These are phyloP conservation scores for Sinodicranocentrus sp. DNA, from an alignment of 2,888 invertebrate genomes.

Conservation along the genomic window DNA sequence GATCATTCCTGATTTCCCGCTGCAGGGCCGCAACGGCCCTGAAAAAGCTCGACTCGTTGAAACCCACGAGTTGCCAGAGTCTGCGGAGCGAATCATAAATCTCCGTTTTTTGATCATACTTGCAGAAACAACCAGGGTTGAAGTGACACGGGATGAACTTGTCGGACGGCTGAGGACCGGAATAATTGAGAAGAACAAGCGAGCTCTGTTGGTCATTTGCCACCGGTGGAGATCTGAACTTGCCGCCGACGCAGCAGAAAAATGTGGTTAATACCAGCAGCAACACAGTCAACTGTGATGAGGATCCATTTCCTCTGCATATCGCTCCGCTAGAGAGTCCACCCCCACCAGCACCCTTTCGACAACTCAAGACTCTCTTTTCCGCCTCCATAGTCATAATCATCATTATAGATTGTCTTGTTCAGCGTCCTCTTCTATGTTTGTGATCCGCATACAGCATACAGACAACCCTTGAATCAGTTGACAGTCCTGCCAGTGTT, in stretches of 20 bases:
- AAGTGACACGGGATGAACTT: slow-evolving; percentile 75
- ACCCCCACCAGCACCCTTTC: not conserved
- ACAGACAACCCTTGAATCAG: no score
- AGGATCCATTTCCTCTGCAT: not conserved
- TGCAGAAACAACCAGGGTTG: slow-evolving; percentile 75
- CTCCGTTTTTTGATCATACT: slow-evolving; percentile 76
- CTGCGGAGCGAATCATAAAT: slow-evolving; percentile 73
- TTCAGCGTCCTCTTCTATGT: not conserved
- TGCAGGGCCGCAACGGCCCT: slow-evolving; percentile 67
- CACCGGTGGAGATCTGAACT: slow-evolving; percentile 42
- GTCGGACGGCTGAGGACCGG: slow-evolving; percentile 72
- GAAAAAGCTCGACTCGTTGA: slow-evolving; percentile 74
- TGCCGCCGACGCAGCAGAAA: slow-evolving; percentile 36
- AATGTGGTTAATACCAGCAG: slow-evolving; percentile 46
- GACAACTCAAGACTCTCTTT: not conserved
- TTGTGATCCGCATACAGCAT: not conserved
- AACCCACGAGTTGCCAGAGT: slow-evolving; percentile 74
- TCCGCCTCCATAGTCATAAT: not conserved
- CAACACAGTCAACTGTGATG: slow-evolving; percentile 14
- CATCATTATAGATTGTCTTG: slow-evolving; percentile 11
- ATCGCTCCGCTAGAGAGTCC: not conserved
- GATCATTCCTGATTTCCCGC: slow-evolving; percentile 71
- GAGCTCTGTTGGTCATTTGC: slow-evolving; percentile 39
- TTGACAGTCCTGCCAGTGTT: not conserved
- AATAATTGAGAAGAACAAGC: slow-evolving; percentile 61